A percentile compares a stretch with the other conserved stretches of the same genome.
Evolutionary conservation across 2,888 invertebrate genomes (phyloP).

Genomic region (Ptychoptera contaminata): DNA sequence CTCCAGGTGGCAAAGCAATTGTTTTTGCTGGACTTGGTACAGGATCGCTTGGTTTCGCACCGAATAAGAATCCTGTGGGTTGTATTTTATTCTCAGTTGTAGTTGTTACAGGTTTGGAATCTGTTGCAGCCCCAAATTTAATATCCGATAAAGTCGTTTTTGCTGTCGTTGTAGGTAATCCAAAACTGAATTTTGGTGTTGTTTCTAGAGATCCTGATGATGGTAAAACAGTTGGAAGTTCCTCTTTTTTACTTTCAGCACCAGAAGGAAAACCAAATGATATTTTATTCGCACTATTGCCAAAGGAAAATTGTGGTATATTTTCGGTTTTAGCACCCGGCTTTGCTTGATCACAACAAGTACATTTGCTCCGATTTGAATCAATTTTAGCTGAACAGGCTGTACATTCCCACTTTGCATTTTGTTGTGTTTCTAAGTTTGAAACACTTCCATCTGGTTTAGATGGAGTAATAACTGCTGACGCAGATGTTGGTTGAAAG

Average conservation of each 20-base stretch:
- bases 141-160: constrained; percentile 9
- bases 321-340: constrained; percentile 23
- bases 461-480: constrained; percentile 7
- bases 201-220: constrained; percentile 4
- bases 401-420: constrained; percentile 40
- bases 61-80: too few species aligned
- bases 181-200: constrained; percentile 4
- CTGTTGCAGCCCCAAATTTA: constrained; percentile 11
- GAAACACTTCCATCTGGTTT: constrained; percentile 24
- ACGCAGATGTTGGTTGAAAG: constrained; percentile 6
- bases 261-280: background rate
- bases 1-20: constrained; percentile 5
- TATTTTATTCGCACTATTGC: constrained; percentile 11
- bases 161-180: constrained; percentile 7
- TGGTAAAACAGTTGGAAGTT: constrained; percentile 1
- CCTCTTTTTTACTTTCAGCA: background rate
- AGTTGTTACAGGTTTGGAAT: constrained; percentile 4
- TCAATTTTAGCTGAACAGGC: constrained; percentile 44
- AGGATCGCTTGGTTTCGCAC: constrained; percentile 3
- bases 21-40: constrained; percentile 4
- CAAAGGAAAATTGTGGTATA: constrained; percentile 24
- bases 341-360: constrained; percentile 40
- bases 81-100: too few species aligned
- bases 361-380: constrained; percentile 32
- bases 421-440: constrained; percentile 22